Evolutionary conservation across 1,140 invertebrate species (phyloP).

Genomic region (Camponotus pennsylvanicus): DNA sequence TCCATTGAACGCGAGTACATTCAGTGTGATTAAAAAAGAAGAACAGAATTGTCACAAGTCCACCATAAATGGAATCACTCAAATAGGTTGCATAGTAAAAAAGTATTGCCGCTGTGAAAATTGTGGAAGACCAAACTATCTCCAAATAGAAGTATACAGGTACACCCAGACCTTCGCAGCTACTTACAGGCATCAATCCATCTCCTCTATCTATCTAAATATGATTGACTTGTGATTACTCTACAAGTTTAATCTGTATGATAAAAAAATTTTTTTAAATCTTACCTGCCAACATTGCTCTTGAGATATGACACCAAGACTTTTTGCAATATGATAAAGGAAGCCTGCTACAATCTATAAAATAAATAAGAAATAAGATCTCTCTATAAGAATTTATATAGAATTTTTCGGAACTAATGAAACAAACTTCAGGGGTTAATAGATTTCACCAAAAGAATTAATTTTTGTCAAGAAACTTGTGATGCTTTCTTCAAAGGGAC

Average conservation of each 20-base stretch:
- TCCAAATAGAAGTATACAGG: constrained; percentile 92
- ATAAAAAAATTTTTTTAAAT: constrained; percentile 1
- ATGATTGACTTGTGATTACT: constrained; percentile 29
- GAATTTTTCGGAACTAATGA: too few relatives aligned
- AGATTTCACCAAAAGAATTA: too few relatives aligned
- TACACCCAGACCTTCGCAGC: constrained; percentile 92
- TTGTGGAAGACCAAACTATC: constrained; percentile 89
- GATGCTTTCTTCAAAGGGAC: too few relatives aligned
- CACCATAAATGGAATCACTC: constrained; percentile 90
- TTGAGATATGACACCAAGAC: constrained; percentile 80
- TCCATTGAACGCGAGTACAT: constrained; percentile 93
- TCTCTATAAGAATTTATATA: not conserved
- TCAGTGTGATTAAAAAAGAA: constrained; percentile 94
- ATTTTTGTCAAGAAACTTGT: too few relatives aligned
- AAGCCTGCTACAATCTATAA: constrained; percentile 87
- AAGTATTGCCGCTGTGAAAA: constrained; percentile 88
- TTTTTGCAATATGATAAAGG: constrained; percentile 86
- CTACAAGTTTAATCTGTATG: not conserved
- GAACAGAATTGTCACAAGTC: constrained; percentile 88
- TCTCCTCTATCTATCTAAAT: constrained; percentile 89
- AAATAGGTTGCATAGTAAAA: constrained; percentile 89
- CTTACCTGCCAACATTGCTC: constrained; percentile 83
- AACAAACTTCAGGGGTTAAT: too few relatives aligned
- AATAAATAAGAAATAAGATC: constrained; percentile 37
- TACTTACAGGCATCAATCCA: constrained; percentile 88